A percentile compares a stretch with the other conserved stretches of the same genome.
Evolutionary conservation across 1,140 invertebrate genomes (phyloP).

Genomic region (Ectropis grisescens): DNA sequence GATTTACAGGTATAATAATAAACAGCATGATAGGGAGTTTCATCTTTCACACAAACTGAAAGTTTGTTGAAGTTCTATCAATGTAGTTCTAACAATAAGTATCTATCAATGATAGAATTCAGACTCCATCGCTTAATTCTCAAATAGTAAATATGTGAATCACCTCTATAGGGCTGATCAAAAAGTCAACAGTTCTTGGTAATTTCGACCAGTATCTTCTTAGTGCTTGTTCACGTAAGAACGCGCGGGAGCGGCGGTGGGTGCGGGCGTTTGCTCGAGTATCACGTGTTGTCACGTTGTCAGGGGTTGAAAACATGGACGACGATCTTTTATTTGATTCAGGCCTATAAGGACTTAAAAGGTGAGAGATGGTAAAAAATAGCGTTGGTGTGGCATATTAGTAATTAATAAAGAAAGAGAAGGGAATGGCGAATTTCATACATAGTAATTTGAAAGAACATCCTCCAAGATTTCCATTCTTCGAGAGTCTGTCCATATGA

Average conservation of each 20-base stretch:
- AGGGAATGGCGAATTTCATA: background rate
- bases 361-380: background rate
- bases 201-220: too few species aligned
- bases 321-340: background rate
- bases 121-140: too few species aligned
- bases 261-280: background rate
- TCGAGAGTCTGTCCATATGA: too few species aligned
- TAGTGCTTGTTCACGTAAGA: background rate
- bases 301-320: too few species aligned
- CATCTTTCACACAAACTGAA: too few species aligned
- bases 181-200: too few species aligned
- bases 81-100: too few species aligned
- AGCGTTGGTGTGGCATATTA: background rate
- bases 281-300: background rate
- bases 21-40: too few species aligned
- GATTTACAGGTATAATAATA: slow-evolving; percentile 89
- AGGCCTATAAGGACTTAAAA: background rate
- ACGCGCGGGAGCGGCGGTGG: background rate
- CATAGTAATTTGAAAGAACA: background rate
- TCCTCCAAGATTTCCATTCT: background rate
- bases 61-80: too few species aligned
- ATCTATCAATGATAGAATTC: too few species aligned
- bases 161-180: too few species aligned
- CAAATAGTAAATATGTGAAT: too few species aligned
- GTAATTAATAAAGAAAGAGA: background rate